Conservation (phyloP, 2,888 invertebrate genomes). For the Nomada goodeniana region DNA sequence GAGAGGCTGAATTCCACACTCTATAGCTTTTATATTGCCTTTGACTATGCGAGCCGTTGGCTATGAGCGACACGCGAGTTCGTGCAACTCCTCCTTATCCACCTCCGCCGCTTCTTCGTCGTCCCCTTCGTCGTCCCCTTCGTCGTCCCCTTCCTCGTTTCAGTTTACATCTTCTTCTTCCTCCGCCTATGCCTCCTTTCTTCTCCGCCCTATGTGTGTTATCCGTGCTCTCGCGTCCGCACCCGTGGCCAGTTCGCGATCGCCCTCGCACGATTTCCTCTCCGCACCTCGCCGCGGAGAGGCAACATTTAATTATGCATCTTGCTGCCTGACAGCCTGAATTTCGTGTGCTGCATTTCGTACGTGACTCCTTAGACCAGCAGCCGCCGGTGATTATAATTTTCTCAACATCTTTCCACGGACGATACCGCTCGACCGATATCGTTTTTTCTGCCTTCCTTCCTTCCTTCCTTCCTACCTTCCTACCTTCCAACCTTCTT, state of each 20-base stretch:
- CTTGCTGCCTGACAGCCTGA: conserved; percentile 53
- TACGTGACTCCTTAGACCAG: conserved; percentile 42
- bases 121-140: not conserved
- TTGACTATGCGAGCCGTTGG: conserved; percentile 79
- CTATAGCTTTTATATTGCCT: conserved; percentile 80
- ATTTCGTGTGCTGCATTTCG: conserved; percentile 56
- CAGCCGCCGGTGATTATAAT: conserved; percentile 51
- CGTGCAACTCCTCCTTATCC: conserved; percentile 53
- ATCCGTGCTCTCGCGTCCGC: conserved; percentile 20
- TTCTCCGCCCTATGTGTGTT: not conserved
- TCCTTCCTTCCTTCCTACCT: not conserved
- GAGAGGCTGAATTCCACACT: conserved; percentile 81
- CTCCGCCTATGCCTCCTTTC: not conserved
- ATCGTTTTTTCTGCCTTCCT: conserved; percentile 13
- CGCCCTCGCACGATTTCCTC: conserved; percentile 31
- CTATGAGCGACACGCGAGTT: conserved; percentile 75
- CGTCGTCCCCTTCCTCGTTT: not conserved
- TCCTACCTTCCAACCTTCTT: not conserved
- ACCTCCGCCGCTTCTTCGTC: not conserved
- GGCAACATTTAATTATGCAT: conserved; percentile 60
- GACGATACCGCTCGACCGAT: conserved; percentile 6
- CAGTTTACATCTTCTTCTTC: not conserved
- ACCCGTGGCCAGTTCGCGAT: conserved; percentile 11
- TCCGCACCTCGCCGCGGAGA: conserved; percentile 15
- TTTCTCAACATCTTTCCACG: conserved; percentile 35